These are phyloP conservation scores for Cyclura pinguis DNA, from an alignment of 2,797 vertebrate species.

Conservation along the genomic window DNA sequence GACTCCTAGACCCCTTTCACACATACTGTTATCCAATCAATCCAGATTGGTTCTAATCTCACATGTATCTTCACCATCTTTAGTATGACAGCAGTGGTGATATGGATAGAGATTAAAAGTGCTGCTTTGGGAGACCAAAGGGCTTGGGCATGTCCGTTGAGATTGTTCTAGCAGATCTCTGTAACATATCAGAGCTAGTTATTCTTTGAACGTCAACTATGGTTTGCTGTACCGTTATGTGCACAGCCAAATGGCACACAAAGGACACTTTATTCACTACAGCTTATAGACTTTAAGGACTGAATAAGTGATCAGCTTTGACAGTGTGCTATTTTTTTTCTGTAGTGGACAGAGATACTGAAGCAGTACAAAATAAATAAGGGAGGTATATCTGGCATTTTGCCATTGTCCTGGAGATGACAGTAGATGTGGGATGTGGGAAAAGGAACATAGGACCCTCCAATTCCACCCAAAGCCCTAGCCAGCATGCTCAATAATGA, in stretches of 20 bases:
- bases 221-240: not conserved
- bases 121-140: not conserved
- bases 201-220: too few species aligned
- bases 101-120: not conserved
- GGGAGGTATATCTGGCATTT: conserved; percentile 13
- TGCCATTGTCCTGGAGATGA: conserved; percentile 16
- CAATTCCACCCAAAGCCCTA: not conserved
- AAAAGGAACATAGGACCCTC: not conserved
- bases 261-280: not conserved
- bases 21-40: too few species aligned
- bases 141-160: not conserved
- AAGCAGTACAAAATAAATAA: conserved; percentile 32
- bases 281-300: not conserved
- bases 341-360: conserved; percentile 1
- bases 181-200: not conserved
- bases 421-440: not conserved
- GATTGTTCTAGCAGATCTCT: not conserved
- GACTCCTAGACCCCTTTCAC: too few species aligned
- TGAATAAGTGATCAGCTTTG: not conserved
- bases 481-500: not conserved
- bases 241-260: not conserved
- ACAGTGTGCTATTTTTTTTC: too few species aligned
- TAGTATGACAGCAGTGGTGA: not conserved
- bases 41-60: not conserved
- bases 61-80: not conserved